Percentiles rank a stretch among this genome's conserved stretches.
Conservation (phyloP, 1,140 invertebrate species). For the Stenopsyche tienmushanensis region DNA sequence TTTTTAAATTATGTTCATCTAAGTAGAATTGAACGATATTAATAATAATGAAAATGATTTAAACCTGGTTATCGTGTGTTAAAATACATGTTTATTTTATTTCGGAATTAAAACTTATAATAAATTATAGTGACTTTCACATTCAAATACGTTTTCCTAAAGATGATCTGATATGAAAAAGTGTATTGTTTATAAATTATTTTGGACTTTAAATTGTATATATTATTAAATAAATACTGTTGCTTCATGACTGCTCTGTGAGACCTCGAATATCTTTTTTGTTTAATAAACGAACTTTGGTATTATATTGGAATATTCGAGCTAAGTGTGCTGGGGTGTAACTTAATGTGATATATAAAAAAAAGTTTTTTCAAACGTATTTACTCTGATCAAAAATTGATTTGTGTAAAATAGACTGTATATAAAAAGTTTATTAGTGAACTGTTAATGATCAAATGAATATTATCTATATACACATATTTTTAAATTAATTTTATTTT, state of each 20-base stretch:
- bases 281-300: background rate
- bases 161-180: background rate
- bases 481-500: background rate
- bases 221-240: background rate
- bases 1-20: too few relatives aligned
- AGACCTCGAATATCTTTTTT: too few relatives aligned
- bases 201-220: background rate
- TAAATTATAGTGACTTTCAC: too few relatives aligned
- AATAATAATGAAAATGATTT: too few relatives aligned
- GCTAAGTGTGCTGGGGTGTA: background rate
- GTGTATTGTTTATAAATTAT: background rate
- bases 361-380: background rate
- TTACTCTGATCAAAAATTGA: background rate
- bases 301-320: background rate
- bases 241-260: background rate
- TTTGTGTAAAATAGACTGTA: background rate
- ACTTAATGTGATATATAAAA: background rate
- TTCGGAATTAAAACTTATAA: too few relatives aligned
- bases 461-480: background rate
- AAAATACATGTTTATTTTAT: too few relatives aligned
- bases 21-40: too few relatives aligned
- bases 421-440: background rate
- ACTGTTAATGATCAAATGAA: background rate
- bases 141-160: background rate
- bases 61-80: too few relatives aligned